Evolutionary conservation across 1,140 invertebrate species (phyloP), one percentile per base, ranked within the genome.

Genomic region (Zeugodacus cucurbitae): DNA sequence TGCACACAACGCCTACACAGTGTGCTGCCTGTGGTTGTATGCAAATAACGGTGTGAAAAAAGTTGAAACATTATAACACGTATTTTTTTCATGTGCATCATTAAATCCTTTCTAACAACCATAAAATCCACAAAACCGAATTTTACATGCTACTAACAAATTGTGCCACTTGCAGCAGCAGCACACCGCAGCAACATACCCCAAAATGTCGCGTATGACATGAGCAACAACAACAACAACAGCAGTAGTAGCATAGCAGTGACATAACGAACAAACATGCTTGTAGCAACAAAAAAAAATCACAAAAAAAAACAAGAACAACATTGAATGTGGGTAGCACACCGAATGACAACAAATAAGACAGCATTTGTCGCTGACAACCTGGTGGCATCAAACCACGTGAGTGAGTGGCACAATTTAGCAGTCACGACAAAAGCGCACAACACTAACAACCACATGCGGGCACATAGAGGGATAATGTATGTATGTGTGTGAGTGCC

Each of bases 41-140:
- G 64, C 29, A 62, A 62, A 62, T 62, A 26, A 41, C 37, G 4
- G 34, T 26, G 37, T 20, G 11, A 29, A 82, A 48, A 48, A 82
- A 41, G 6, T 78, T 54, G 34, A 11, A 20, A 32, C 67, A 41
- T 74, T 74, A 74, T 17, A 74, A 37, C 41, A 44, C 26, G 44
- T 48, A 82, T 26, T 82, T 82, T 82, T 44, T 48, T 48, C 74
- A 82, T 44, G 74, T 44, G 34, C 11, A 48, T 82, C 74, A 82
- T 82, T 82, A 82, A 82, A 82, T 82, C 74, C 44, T 82, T 82
- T 82, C 74, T 82, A 82, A 82, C 74, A 82, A 82, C 74, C 74
- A 82, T 82, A 82, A 82, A 82, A 82, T 82, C 74, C 74, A n/a
- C 44, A 26, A 82, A 82, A 82, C 74, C 48, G 41, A 82, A 44